These are phyloP conservation scores for Ricordea florida DNA, from an alignment of 92 coral and sea anemone species.

Conservation along the genomic window DNA sequence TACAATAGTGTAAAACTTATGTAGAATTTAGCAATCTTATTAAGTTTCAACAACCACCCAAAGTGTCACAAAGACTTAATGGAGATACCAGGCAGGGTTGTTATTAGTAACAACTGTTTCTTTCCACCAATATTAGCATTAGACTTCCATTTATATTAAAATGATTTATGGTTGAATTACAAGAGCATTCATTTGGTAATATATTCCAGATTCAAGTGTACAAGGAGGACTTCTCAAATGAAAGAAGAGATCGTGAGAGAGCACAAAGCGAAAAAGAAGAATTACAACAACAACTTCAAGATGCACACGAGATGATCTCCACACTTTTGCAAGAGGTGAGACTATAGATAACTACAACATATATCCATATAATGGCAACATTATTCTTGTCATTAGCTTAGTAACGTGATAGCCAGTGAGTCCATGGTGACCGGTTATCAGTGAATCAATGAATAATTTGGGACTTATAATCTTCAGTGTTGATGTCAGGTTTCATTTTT, in stretches of 20 bases:
- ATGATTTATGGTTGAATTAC: too few relatives aligned
- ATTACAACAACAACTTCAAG: conserved; percentile 71
- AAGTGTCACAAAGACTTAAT: not conserved
- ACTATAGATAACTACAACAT: not conserved
- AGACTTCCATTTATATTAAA: not conserved
- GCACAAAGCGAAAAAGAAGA: conserved; percentile 86
- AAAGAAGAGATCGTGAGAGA: conserved; percentile 87
- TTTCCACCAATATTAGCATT: not conserved
- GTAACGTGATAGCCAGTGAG: not conserved
- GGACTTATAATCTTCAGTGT: too few relatives aligned
- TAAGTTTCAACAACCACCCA: not conserved
- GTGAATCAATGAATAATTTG: too few relatives aligned
- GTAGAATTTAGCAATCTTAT: not conserved
- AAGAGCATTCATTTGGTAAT: too few relatives aligned
- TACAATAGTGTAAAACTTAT: too few relatives aligned
- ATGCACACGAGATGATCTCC: conserved; percentile 86
- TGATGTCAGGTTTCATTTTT: too few relatives aligned
- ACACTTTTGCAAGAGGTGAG: conserved; percentile 83
- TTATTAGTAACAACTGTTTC: too few relatives aligned
- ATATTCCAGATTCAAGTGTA: conserved; percentile 72
- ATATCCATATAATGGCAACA: not conserved
- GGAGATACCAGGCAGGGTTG: too few relatives aligned
- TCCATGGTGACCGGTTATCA: too few relatives aligned
- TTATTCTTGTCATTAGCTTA: not conserved
- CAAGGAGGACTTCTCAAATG: conserved; percentile 92